Base-by-base conservation (phyloP, 2,888 invertebrate species). In the Rutpela maculata region DNA sequence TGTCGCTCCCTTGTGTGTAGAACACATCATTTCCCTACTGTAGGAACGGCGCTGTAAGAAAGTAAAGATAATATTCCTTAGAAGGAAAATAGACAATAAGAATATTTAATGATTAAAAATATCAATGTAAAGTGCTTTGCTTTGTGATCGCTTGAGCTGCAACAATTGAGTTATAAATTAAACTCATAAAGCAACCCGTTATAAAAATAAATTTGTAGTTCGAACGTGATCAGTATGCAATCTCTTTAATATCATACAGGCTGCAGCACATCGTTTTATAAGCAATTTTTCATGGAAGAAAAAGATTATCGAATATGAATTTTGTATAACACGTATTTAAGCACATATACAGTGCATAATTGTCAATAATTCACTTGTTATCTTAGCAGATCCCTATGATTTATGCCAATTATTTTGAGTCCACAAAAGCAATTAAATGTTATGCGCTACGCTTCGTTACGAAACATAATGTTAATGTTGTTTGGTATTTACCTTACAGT, bases 141-240 rank as follows among this genome's bases (percentile, higher is more conserved):
- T 80, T 78, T 78, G 76, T 75, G 77, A 60, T 68, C 59, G 78
- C 62, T 68, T 70, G 79, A 70, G 31, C 71, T 70, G 59, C 75
- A 80, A 77, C 81, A 81, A 81, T 81, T 81, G 81, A 81, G 81
- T 81, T 81, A 81, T 81, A 81, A 81, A 81, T 81, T 79, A 80
- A 78, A 77, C 75, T 38, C 60, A 74, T 77, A 74, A 79, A 69
- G 60, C 77, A 74, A 31, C 74, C 79, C 75, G 75, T 74, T 79
- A 81, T 81, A 82, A 80, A 78, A 82, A 79, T 78, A 82, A 82
- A 80, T 82, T 80, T 79, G 79, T 79, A 79, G 77, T 76, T 78
- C 78, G 80, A 74, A 77, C 77, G 80, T 74, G 77, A 67, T 73
- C 60, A 79, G 75, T 74, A 78, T 79, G 72, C 79, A 82, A 80